These are phyloP conservation scores for Drepana falcataria DNA, from an alignment of 2,888 invertebrate genomes.

Conservation along the genomic window DNA sequence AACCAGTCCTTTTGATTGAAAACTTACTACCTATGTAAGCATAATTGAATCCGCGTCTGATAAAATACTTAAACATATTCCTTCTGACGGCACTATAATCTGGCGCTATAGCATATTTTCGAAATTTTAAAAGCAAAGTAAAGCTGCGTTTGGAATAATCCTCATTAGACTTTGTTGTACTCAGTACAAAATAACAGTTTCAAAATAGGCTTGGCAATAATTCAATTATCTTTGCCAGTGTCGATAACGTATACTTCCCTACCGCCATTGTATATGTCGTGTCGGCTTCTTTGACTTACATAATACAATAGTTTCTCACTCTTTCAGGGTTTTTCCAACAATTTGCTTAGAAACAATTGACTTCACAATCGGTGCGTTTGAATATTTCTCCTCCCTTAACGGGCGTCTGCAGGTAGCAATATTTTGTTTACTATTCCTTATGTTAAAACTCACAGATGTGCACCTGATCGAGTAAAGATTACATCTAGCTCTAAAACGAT, in stretches of 20 bases:
- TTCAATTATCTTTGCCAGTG: conserved; percentile 45
- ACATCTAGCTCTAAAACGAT: not conserved
- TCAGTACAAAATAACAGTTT: conserved; percentile 1
- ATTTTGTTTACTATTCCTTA: conserved; percentile 16
- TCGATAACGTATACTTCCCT: conserved; percentile 36
- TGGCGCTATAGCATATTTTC: too few relatives aligned
- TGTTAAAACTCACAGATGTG: conserved; percentile 22
- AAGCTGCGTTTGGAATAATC: not conserved
- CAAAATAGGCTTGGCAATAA: conserved; percentile 32
- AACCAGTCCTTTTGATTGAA: too few relatives aligned
- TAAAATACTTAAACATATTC: too few relatives aligned
- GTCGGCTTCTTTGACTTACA: conserved; percentile 45
- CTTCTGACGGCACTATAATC: too few relatives aligned
- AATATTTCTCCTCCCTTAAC: conserved; percentile 19
- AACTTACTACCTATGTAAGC: too few relatives aligned
- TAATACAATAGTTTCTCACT: conserved; percentile 39
- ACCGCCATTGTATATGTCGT: conserved; percentile 23
- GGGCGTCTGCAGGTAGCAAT: conserved; percentile 30
- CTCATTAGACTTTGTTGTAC: not conserved
- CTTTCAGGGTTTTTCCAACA: conserved; percentile 38
- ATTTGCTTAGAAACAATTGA: conserved; percentile 43
- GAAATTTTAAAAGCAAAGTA: conserved; percentile 9
- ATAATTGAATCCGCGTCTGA: too few relatives aligned
- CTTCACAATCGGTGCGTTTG: conserved; percentile 25
- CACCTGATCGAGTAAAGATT: conserved; percentile 13